Base-by-base conservation (phyloP, 2,797 vertebrate species). In the Microctenopoma steveboyesi region DNA sequence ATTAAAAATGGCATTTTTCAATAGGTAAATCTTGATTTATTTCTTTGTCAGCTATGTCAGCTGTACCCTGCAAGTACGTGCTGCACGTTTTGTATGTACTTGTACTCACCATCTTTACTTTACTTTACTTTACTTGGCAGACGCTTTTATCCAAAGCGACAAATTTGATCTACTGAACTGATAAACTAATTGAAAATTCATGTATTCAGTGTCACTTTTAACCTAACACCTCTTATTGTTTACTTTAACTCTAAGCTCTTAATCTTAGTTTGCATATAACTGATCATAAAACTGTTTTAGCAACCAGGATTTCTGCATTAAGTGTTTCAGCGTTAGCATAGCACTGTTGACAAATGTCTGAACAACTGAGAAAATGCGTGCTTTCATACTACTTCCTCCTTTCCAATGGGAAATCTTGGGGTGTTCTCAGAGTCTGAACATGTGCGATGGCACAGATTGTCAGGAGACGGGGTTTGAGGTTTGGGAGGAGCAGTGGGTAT, bases 381-480 rank as follows among this genome's bases (percentile, higher is more conserved):
- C 62, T 54, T 56, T 83, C 53, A 65, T 40, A 22, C 43, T 16
- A 6, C 72, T 45, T 27, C 69, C 14, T 75, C 74, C 30, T 64
- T 72, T 65, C 68, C 54, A 9, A 57, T 49, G 52, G 74, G 76
- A 50, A 49, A 58, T 28, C 43, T 54, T 4, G 51, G 40, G 14
- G 63, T 4, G 6, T 79, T 72, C 54, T 71, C 67, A 57, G 72
- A 43, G 57, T 65, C 71, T n/a, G 75, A 75, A 40, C 54, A 62
- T 25, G 45, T 64, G 18, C 16, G 27, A 27, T 54, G 61, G 40
- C 11, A 53, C 2, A 14, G 53, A n/a, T 50, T 46, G 27, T 76
- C 56, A 18, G 49, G 27, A 25, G 64, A 22, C 6, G 54, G 40
- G 51, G 52, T 68, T 1, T 73, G 64, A 50, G 61, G 78, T 40